A percentile compares a stretch with the other conserved stretches of the same genome.
Conservation (phyloP, 2,888 invertebrate genomes). For the Apodemia mormo region DNA sequence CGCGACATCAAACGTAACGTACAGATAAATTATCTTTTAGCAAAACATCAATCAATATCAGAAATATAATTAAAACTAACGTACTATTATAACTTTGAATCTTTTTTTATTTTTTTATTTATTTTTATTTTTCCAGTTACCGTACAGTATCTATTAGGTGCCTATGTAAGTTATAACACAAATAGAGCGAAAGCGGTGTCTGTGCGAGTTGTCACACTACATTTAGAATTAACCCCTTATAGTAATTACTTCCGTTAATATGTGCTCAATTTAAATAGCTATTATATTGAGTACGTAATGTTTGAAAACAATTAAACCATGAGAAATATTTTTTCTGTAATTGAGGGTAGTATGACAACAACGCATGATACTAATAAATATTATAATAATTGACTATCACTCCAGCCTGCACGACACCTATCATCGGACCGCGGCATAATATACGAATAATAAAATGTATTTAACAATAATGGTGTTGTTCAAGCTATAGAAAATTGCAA, state of each 20-base stretch:
- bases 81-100: slow-evolving; percentile 76
- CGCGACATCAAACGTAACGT: slow-evolving; percentile 66
- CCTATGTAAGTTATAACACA: slow-evolving; percentile 57
- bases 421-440: slow-evolving; percentile 16
- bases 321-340: background rate
- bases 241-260: background rate
- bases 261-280: background rate
- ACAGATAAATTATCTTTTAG: slow-evolving; percentile 77
- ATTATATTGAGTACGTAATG: background rate
- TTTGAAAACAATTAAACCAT: no score
- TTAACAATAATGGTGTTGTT: background rate
- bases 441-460: slow-evolving; percentile 16
- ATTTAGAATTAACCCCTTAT: background rate
- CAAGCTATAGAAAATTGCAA: background rate
- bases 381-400: slow-evolving; percentile 77
- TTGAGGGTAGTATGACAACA: slow-evolving; percentile 44
- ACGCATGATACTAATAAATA: slow-evolving; percentile 47
- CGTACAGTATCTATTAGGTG: slow-evolving; percentile 64
- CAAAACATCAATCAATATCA: slow-evolving; percentile 80
- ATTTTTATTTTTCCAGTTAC: slow-evolving; percentile 57
- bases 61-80: slow-evolving; percentile 80
- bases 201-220: slow-evolving; percentile 36
- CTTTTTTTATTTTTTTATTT: slow-evolving; percentile 47
- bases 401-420: slow-evolving; percentile 39
- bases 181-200: slow-evolving; percentile 57